phyloP scores from a whole-genome alignment of 1,140 invertebrate genomes.

The Drosophila pallidifrons region DNA sequence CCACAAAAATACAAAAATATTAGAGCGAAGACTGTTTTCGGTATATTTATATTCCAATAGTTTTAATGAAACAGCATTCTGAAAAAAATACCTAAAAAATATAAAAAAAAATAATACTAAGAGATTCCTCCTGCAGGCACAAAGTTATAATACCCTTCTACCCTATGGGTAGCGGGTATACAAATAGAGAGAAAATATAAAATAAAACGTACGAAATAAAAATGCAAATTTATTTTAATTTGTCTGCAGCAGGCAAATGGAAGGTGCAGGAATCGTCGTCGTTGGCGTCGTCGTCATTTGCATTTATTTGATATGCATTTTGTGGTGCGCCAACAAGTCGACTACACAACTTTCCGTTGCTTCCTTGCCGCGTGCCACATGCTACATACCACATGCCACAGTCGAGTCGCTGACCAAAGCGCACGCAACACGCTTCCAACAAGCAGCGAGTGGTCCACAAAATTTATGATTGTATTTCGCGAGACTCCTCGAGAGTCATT shows the following conservation, averaged over 20 bases:
- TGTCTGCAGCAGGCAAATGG: constrained; percentile 1
- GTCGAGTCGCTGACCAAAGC: constrained; percentile 12
- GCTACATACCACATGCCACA: constrained; percentile 2
- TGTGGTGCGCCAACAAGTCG: constrained; percentile 39
- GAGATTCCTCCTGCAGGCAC: no score
- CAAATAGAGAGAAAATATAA: background rate
- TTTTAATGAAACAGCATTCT: no score
- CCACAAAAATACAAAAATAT: no score
- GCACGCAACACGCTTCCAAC: constrained; percentile 22
- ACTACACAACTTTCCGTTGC: constrained; percentile 15
- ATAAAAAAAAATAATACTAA: no score
- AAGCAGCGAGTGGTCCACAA: background rate
- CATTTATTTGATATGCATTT: constrained; percentile 49
- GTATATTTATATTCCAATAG: no score
- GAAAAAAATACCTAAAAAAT: no score
- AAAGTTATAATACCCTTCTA: no score
- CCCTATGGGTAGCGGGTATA: no score
- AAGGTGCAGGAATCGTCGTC: constrained; percentile 1
- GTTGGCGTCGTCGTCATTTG: constrained; percentile 27
- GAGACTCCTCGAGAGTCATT: constrained; percentile 12
- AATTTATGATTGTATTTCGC: constrained; percentile 28
- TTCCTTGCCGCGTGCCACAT: constrained; percentile 14
- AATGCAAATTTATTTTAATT: constrained; percentile 61
- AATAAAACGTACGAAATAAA: constrained; percentile 38
- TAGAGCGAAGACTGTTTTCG: no score